phyloP scores from a whole-genome alignment of 2,797 vertebrate genomes.

The Siniperca scherzeri region DNA sequence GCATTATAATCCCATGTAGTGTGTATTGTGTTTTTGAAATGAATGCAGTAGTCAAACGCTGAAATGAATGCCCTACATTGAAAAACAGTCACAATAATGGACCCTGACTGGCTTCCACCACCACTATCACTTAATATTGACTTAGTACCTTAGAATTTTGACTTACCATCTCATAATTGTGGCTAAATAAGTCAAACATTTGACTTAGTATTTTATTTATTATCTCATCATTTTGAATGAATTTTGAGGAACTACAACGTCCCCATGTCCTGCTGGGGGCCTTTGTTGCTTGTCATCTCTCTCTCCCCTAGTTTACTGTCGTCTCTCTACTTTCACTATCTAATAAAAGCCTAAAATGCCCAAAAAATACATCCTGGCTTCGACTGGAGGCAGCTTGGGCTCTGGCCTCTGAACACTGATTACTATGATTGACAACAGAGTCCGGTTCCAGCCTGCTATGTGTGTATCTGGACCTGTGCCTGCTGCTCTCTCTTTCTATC shows the following conservation, averaged over 20 bases:
- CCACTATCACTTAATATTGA: too few relatives aligned
- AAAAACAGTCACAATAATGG: neutral
- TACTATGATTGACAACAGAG: constrained; percentile 29
- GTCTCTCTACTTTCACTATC: too few relatives aligned
- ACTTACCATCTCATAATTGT: neutral
- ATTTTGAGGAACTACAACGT: neutral
- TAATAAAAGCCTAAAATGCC: too few relatives aligned
- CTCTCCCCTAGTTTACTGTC: neutral
- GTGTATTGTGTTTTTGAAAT: neutral
- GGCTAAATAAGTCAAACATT: neutral
- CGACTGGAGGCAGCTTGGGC: neutral
- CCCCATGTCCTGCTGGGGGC: neutral
- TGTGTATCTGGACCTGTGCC: neutral
- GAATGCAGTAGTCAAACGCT: neutral
- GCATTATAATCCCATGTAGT: neutral
- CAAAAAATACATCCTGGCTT: constrained; percentile 24
- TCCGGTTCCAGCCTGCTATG: neutral
- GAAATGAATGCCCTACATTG: neutral
- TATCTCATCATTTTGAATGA: neutral
- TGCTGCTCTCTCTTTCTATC: neutral
- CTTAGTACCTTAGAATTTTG: neutral
- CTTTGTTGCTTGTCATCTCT: neutral
- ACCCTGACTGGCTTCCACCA: neutral
- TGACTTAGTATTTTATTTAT: too few relatives aligned
- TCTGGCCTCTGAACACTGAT: constrained; percentile 10